phyloP scores from a whole-genome alignment of 1,140 invertebrate genomes.

The Tachypleus tridentatus region DNA sequence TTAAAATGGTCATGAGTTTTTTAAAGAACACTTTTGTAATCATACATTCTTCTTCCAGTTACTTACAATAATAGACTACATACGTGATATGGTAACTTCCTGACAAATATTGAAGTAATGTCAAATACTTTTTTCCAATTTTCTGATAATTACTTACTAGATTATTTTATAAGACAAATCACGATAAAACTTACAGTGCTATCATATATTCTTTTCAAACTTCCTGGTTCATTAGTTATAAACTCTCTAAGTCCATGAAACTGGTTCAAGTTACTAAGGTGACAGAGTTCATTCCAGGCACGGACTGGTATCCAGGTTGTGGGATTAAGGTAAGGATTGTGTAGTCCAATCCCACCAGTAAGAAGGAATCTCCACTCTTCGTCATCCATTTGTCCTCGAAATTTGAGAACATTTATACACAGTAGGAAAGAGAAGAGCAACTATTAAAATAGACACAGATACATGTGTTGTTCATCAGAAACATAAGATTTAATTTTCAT shows the following conservation, averaged over 20 bases:
- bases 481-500: too few relatives aligned
- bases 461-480: too few relatives aligned
- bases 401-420: slow-evolving; percentile 64
- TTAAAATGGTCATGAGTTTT: too few relatives aligned
- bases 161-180: too few relatives aligned
- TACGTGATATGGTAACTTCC: too few relatives aligned
- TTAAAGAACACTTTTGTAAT: too few relatives aligned
- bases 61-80: too few relatives aligned
- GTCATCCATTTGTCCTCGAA: slow-evolving; percentile 50
- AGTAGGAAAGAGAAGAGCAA: slow-evolving; percentile 79
- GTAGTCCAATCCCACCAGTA: slow-evolving; percentile 69
- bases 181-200: slow-evolving; percentile 4
- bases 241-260: slow-evolving; percentile 42
- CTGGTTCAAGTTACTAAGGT: slow-evolving; percentile 48
- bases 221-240: slow-evolving; percentile 31
- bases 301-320: slow-evolving; percentile 55
- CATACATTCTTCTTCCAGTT: too few relatives aligned
- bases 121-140: too few relatives aligned
- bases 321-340: slow-evolving; percentile 60
- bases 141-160: too few relatives aligned
- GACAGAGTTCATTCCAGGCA: slow-evolving; percentile 73
- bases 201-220: slow-evolving; percentile 28
- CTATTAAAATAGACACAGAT: slow-evolving; percentile 38
- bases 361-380: slow-evolving; percentile 76
- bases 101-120: too few relatives aligned